Conservation (phyloP, 2,113 vertebrate species). For the human (Homo sapiens) region DNA sequence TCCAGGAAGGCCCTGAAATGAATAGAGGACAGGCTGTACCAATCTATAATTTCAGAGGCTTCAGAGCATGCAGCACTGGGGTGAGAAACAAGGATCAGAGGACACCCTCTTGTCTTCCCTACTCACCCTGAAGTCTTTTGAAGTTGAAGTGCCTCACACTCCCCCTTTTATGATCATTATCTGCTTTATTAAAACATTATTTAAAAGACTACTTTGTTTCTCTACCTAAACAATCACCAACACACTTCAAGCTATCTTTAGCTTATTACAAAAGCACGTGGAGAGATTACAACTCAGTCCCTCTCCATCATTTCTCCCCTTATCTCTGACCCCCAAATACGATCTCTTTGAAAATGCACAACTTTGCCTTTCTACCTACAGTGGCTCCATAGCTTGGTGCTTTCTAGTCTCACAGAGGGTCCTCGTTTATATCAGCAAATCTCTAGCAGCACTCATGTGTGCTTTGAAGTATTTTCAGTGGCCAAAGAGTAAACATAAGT, state of each 20-base stretch:
- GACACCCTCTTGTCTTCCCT: neutral
- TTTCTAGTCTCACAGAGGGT: neutral
- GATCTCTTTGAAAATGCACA: neutral
- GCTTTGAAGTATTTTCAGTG: slow-evolving; percentile 33
- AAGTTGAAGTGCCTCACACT: neutral
- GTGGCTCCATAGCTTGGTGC: neutral
- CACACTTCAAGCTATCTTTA: neutral
- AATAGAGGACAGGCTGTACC: neutral
- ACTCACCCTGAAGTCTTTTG: neutral
- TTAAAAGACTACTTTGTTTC: neutral
- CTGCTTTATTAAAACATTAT: slow-evolving; percentile 2
- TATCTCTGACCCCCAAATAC: neutral
- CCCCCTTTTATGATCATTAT: neutral
- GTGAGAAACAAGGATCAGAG: neutral
- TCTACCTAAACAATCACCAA: neutral
- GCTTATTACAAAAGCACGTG: neutral
- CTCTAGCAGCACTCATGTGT: neutral
- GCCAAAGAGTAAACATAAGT: neutral
- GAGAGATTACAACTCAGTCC: neutral
- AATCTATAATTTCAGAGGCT: neutral
- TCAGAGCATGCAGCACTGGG: neutral
- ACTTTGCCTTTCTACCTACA: neutral
- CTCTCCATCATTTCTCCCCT: neutral
- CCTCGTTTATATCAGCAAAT: neutral
- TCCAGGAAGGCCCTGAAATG: neutral